A percentile compares a stretch with the other conserved stretches of the same genome.
Evolutionary conservation across 2,888 invertebrate species (phyloP).

Genomic region (Rhabditophanes sp.): DNA sequence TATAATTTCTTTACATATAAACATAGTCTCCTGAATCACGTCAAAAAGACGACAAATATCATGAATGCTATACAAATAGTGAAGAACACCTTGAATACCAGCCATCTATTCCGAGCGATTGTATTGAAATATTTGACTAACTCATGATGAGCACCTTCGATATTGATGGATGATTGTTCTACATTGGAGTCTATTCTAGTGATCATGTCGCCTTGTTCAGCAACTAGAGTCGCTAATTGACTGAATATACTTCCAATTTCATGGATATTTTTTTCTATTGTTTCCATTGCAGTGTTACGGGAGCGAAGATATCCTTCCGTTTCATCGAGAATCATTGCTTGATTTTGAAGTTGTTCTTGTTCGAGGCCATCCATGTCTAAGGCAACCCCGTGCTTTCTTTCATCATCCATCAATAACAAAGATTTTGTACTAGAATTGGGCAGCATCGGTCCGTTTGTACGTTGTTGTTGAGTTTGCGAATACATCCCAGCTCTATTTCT

Average conservation of each 20-base stretch:
- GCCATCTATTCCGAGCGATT: slow-evolving; percentile 86
- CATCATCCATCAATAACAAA: slow-evolving; percentile 21
- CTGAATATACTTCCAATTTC: slow-evolving; percentile 89
- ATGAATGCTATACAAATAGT: slow-evolving; percentile 96
- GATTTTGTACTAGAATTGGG: too few species aligned
- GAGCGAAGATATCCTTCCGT: slow-evolving; percentile 75
- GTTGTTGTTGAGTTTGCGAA: slow-evolving; percentile 24
- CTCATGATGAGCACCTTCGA: slow-evolving; percentile 90
- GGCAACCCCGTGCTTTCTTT: slow-evolving; percentile 51
- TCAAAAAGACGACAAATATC: slow-evolving; percentile 91
- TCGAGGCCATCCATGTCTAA: slow-evolving; percentile 62
- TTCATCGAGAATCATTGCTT: slow-evolving; percentile 54
- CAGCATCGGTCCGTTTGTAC: too few species aligned
- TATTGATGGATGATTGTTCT: slow-evolving; percentile 81
- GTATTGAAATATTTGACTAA: slow-evolving; percentile 87
- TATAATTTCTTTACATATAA: not conserved
- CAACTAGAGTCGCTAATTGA: slow-evolving; percentile 62
- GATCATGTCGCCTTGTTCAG: slow-evolving; percentile 84
- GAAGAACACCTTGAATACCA: slow-evolving; percentile 97
- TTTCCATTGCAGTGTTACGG: slow-evolving; percentile 93
- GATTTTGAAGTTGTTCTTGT: slow-evolving; percentile 19
- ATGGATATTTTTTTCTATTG: slow-evolving; percentile 93
- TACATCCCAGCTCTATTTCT: slow-evolving; percentile 80
- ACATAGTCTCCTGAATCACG: slow-evolving; percentile 50
- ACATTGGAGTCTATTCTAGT: slow-evolving; percentile 84